A percentile compares a stretch with the other conserved stretches of the same genome.
Evolutionary conservation across 2,113 vertebrate species (phyloP).

Genomic region (Actenoides hombroni): DNA sequence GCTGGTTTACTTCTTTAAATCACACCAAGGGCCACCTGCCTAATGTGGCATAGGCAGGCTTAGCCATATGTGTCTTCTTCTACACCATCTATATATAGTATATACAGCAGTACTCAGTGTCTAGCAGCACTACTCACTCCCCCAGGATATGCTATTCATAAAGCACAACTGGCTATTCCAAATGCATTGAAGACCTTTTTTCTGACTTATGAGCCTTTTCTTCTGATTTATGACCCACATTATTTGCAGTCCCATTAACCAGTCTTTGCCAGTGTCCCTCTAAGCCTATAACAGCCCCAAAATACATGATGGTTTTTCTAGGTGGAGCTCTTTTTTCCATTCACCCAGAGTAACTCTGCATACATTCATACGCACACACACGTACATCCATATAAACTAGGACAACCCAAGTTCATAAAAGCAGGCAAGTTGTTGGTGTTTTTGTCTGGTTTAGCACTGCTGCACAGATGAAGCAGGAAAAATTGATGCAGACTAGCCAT

Average conservation of each 20-base stretch:
- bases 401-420: background rate
- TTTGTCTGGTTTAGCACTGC: background rate
- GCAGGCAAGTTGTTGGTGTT: background rate
- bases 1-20: background rate
- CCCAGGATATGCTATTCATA: background rate
- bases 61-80: background rate
- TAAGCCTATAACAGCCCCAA: background rate
- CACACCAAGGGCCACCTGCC: background rate
- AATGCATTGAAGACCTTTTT: background rate
- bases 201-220: background rate
- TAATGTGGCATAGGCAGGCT: background rate
- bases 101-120: background rate
- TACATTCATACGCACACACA: background rate
- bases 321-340: background rate
- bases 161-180: background rate
- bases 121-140: background rate
- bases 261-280: background rate
- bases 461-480: background rate
- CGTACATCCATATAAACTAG: background rate
- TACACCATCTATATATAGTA: background rate
- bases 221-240: background rate
- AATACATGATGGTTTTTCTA: background rate
- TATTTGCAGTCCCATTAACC: background rate
- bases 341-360: background rate
- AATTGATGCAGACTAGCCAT: background rate